phyloP scores from a whole-genome alignment of 2,888 invertebrate genomes.

The Caenorhabditis sp. region DNA sequence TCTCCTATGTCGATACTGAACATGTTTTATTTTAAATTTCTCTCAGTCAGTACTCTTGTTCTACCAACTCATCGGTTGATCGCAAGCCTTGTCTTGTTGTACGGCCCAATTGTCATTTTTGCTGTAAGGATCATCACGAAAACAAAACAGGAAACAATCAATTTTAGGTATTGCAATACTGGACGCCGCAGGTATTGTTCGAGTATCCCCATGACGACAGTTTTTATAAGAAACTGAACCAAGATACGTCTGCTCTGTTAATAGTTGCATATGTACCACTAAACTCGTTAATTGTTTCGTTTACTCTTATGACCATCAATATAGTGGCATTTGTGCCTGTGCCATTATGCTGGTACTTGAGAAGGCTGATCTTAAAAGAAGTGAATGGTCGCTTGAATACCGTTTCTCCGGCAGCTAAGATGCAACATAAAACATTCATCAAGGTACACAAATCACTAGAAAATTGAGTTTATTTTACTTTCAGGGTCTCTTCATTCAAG shows the following conservation, averaged over 20 bases:
- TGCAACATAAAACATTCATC: conserved; percentile 5
- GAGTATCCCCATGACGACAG: background rate
- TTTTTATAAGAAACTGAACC: background rate
- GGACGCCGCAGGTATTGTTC: background rate
- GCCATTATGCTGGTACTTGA: conserved; percentile 2
- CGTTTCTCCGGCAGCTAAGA: background rate
- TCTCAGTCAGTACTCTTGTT: background rate
- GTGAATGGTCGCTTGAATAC: background rate
- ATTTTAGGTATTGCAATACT: background rate
- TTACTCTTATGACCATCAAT: background rate
- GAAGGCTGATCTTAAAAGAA: background rate
- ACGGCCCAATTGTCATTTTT: background rate
- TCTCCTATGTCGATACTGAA: background rate
- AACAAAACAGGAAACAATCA: background rate
- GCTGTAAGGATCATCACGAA: background rate
- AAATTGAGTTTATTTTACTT: too few species aligned
- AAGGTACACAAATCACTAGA: background rate
- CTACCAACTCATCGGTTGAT: background rate
- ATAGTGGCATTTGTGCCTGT: conserved; percentile 11
- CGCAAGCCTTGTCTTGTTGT: background rate
- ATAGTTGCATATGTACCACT: background rate
- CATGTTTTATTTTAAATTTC: conserved; percentile 13
- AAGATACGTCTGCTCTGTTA: background rate
- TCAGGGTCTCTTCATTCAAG: conserved; percentile 17
- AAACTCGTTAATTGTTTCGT: background rate